Base-by-base conservation (phyloP, 1,140 invertebrate species). In the Hylaeus anthracinus region DNA sequence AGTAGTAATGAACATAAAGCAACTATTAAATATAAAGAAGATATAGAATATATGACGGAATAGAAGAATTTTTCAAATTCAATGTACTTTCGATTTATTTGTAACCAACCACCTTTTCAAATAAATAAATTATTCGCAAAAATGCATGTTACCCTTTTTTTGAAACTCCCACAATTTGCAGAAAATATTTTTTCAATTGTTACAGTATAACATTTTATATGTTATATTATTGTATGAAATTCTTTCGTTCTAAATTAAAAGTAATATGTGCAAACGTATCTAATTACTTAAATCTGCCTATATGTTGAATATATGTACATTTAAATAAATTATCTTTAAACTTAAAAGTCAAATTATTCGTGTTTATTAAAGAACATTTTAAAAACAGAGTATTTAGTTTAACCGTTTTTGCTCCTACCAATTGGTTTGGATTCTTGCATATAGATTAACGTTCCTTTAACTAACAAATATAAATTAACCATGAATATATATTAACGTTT, bases 11-110 rank as follows among this genome's bases (percentile, higher is more conserved):
- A 74, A 41, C 45, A 56, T 15, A 73, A 12, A 39, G 69, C 26
- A 41, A 41, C 12, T 51, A 63, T 63, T 3, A 56, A 63, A 67
- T 61, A 73, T 14, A 63, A 55, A 14, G 60, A 64, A 78, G 75
- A 72, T 41, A 45, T 56, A 51, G 63, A 74, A 67, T 75, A 61
- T 5, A 80, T 75, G 61, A 73, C 77, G 65, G 71, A 72, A 45
- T 79, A 79, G 15, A 48, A 41, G 9, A 26, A 5, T 12, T 71
- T 45, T 72, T 55, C 9, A 65, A 63, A 64, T 63, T 10, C 51
- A 39, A 67, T 74, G 43, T 74, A 74, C 15, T 51, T n/a, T 73
- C 26, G 41, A 45, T 61, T 48, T n/a, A 70, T 61, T 70, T 70
- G 56, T 53, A 61, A 72, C 5, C 41, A 61, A 72, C 5, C 41